Percentiles rank a stretch among this genome's conserved stretches.
Evolutionary conservation across 1,140 invertebrate species (phyloP).

Genomic region (Ephestia elutella): DNA sequence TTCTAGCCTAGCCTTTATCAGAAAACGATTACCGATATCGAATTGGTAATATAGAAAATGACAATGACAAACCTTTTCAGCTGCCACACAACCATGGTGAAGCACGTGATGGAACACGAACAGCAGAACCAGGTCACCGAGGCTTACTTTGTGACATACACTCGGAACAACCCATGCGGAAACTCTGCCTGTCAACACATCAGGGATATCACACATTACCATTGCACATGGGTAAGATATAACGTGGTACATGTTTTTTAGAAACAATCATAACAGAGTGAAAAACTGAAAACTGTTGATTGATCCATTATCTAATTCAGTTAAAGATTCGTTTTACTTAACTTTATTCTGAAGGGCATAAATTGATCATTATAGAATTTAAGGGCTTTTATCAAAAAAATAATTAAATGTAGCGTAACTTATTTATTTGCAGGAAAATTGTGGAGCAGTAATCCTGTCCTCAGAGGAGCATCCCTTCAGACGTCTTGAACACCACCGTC

Average conservation of each 20-base stretch:
- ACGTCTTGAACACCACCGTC: slow-evolving; percentile 91
- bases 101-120: slow-evolving; percentile 90
- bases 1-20: no score
- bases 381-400: no score
- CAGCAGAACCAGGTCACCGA: slow-evolving; percentile 90
- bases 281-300: no score
- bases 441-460: slow-evolving; percentile 87
- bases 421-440: slow-evolving; percentile 82
- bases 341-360: no score
- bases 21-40: no score
- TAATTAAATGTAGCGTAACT: neutral
- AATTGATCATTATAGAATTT: no score
- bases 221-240: slow-evolving; percentile 84
- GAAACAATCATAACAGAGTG: no score
- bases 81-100: slow-evolving; percentile 85
- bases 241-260: no score
- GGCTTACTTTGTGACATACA: slow-evolving; percentile 81
- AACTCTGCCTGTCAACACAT: slow-evolving; percentile 85
- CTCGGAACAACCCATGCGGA: slow-evolving; percentile 77
- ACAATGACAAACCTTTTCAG: slow-evolving; percentile 57
- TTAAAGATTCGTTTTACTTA: no score
- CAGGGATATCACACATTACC: slow-evolving; percentile 88
- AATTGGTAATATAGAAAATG: no score
- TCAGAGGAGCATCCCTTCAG: slow-evolving; percentile 88
- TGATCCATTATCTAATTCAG: no score